A percentile compares a stretch with the other conserved stretches of the same genome.
Evolutionary conservation across 2,888 invertebrate species (phyloP).

Genomic region (Cataglyphis cursor): DNA sequence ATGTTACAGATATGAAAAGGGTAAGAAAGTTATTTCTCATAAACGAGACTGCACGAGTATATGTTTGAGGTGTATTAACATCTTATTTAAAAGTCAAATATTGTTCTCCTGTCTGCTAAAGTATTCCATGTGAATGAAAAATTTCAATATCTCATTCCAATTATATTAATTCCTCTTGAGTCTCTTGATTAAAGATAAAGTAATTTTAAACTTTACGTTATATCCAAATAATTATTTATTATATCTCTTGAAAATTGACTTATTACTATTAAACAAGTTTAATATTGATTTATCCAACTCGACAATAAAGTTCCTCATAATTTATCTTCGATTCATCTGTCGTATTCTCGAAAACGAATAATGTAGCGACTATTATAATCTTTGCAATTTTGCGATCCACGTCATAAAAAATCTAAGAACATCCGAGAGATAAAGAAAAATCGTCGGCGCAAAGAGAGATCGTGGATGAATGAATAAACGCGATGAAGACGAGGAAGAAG

Average conservation of each 20-base stretch:
- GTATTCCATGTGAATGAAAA: background rate
- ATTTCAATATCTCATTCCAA: background rate
- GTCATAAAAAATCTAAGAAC: conserved; percentile 34
- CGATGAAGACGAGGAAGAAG: conserved; percentile 12
- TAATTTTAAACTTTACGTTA: background rate
- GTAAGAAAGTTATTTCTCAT: background rate
- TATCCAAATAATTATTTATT: background rate
- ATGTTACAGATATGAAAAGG: background rate
- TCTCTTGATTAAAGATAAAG: background rate
- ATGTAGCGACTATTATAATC: conserved; percentile 27
- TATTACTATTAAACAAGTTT: background rate
- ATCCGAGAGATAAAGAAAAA: conserved; percentile 58
- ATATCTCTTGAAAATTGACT: background rate
- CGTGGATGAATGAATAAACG: conserved; percentile 68
- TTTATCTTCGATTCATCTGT: background rate
- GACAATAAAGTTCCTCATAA: background rate
- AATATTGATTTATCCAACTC: conserved; percentile 6
- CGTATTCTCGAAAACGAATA: background rate
- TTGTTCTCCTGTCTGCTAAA: background rate
- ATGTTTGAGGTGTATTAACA: background rate
- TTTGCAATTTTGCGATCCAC: conserved; percentile 58
- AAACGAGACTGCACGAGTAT: background rate
- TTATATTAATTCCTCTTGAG: background rate
- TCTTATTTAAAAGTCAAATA: background rate
- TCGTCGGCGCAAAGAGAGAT: conserved; percentile 56